Evolutionary conservation across 2,113 vertebrate species (phyloP).

Genomic region (Thryonomys swinderianus): DNA sequence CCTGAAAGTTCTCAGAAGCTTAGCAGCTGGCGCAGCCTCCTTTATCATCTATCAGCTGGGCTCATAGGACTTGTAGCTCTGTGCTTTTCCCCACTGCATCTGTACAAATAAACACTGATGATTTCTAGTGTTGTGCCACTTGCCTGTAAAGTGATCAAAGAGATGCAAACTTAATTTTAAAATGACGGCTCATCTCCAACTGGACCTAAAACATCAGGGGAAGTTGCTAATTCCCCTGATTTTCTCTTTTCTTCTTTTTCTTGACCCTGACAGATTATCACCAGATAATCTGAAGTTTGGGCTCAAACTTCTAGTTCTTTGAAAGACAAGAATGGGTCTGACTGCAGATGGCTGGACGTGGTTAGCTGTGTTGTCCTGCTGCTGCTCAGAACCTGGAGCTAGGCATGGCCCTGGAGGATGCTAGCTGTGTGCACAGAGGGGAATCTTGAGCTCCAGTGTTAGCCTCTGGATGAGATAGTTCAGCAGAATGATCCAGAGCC

Average conservation of each 20-base stretch:
- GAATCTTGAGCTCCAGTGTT: background rate
- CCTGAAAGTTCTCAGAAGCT: background rate
- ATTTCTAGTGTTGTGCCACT: background rate
- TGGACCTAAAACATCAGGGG: slow-evolving; percentile 15
- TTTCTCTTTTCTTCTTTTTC: slow-evolving; percentile 31
- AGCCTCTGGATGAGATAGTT: background rate
- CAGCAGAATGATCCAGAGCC: background rate
- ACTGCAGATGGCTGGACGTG: background rate
- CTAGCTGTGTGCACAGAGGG: background rate
- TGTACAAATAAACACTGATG: slow-evolving; percentile 76
- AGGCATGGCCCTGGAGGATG: rapidly evolving
- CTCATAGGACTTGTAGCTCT: slow-evolving; percentile 38
- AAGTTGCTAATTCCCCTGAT: slow-evolving; percentile 57
- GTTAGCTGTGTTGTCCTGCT: rapidly evolving
- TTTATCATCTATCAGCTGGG: slow-evolving; percentile 69
- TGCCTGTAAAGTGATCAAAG: slow-evolving; percentile 50
- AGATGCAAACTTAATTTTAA: slow-evolving; percentile 45
- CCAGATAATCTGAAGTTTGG: background rate
- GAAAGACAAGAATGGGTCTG: background rate
- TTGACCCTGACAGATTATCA: slow-evolving; percentile 74
- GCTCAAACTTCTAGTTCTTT: background rate
- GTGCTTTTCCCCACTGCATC: slow-evolving; percentile 67
- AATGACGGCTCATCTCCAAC: slow-evolving; percentile 42
- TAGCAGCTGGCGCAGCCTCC: background rate
- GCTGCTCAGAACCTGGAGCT: background rate